Percentiles rank a stretch among this genome's conserved stretches.
Conservation (phyloP, 2,113 vertebrate genomes). For the Chlamydotis undulata region DNA sequence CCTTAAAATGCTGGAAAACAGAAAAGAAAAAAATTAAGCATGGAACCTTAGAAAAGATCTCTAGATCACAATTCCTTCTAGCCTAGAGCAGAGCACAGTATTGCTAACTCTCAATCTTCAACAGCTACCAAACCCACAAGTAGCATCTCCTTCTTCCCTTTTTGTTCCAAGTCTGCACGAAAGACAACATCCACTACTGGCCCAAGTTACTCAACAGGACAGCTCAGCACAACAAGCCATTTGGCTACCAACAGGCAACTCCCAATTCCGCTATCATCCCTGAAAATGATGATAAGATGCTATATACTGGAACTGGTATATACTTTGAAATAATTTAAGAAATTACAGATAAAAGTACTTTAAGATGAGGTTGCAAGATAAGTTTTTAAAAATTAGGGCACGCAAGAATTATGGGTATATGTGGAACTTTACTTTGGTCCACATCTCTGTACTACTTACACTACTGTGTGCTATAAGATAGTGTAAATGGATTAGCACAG, state of each 20-base stretch:
- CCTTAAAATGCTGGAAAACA: background rate
- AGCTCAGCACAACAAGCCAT: background rate
- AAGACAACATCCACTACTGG: accelerated
- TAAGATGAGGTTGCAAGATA: background rate
- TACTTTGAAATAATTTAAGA: background rate
- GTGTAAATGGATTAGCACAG: background rate
- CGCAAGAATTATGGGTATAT: background rate
- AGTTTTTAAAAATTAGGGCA: background rate
- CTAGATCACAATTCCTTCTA: background rate
- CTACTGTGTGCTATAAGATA: background rate
- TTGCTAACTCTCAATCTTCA: background rate
- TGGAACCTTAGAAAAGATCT: background rate
- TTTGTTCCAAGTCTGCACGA: background rate
- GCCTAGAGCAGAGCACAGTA: background rate
- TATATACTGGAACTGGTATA: background rate
- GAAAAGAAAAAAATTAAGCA: background rate
- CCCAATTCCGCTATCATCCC: background rate
- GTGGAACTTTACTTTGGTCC: background rate
- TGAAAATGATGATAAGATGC: background rate
- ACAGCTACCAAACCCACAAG: background rate
- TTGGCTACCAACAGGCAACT: accelerated
- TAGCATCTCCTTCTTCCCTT: background rate
- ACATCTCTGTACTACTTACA: background rate
- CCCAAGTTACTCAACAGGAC: background rate
- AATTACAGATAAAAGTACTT: background rate